Conservation (phyloP, 2,113 vertebrate genomes). For the Mesocricetus auratus region DNA sequence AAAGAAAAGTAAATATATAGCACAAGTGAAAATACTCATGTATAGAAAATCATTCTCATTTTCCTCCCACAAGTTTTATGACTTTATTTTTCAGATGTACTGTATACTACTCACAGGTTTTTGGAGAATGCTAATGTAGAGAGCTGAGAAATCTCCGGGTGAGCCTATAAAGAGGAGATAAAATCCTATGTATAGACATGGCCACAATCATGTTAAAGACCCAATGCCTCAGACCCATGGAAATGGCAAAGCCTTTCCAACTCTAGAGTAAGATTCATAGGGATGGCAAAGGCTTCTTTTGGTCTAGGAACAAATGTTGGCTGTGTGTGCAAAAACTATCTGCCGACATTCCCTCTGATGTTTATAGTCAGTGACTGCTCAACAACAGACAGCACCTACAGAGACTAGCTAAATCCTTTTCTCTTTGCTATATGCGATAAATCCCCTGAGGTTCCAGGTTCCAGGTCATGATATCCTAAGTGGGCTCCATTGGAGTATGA, state of each 20-base stretch:
- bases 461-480: neutral
- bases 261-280: neutral
- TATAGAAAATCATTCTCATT: neutral
- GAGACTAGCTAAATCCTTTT: neutral
- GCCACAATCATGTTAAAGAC: neutral
- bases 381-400: neutral
- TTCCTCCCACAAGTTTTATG: neutral
- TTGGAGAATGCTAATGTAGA: neutral
- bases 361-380: neutral
- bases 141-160: neutral
- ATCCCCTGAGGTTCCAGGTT: neutral
- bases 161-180: neutral
- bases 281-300: neutral
- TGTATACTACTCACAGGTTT: neutral
- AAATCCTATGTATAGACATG: neutral
- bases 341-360: no score
- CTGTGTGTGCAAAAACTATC: neutral
- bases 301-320: neutral
- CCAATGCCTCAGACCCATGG: neutral
- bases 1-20: neutral
- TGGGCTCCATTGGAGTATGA: neutral
- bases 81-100: slow-evolving; percentile 18
- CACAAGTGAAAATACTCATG: neutral
- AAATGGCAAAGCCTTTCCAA: neutral
- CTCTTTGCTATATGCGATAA: neutral